Conservation (phyloP, 2,888 invertebrate genomes). For the Microctonus hyperodae region DNA sequence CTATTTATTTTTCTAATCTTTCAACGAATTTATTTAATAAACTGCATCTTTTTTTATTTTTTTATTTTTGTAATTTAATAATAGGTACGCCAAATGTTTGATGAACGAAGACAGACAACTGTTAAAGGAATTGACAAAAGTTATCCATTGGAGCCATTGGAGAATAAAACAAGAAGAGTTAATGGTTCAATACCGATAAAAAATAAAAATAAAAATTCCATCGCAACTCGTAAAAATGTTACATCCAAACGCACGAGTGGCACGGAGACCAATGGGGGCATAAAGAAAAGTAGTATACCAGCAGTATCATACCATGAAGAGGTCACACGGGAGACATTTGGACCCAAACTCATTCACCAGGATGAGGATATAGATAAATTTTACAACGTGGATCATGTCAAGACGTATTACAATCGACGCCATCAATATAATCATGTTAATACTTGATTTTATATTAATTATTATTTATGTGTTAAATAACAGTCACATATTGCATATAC, state of each 20-base stretch:
- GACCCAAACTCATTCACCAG: conserved; percentile 55
- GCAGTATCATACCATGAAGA: conserved; percentile 60
- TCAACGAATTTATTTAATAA: background rate
- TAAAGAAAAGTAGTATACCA: conserved; percentile 59
- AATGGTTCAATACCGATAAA: conserved; percentile 46
- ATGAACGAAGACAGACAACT: conserved; percentile 77
- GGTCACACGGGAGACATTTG: conserved; percentile 57
- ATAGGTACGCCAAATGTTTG: conserved; percentile 86
- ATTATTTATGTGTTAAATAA: background rate
- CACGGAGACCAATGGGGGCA: conserved; percentile 59
- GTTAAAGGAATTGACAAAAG: conserved; percentile 78
- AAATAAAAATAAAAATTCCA: conserved; percentile 62
- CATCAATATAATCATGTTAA: conserved; percentile 35
- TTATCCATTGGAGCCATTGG: conserved; percentile 80
- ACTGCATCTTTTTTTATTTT: background rate
- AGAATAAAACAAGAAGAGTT: conserved; percentile 63
- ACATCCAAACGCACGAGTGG: conserved; percentile 58
- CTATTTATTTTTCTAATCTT: background rate
- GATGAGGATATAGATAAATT: conserved; percentile 53
- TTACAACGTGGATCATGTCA: conserved; percentile 48
- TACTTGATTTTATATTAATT: background rate
- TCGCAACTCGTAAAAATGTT: conserved; percentile 53
- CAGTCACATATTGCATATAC: background rate
- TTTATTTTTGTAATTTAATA: background rate
- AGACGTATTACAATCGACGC: conserved; percentile 46